Base-by-base conservation (phyloP, 2,888 invertebrate genomes). In the Microctonus hyperodae region DNA sequence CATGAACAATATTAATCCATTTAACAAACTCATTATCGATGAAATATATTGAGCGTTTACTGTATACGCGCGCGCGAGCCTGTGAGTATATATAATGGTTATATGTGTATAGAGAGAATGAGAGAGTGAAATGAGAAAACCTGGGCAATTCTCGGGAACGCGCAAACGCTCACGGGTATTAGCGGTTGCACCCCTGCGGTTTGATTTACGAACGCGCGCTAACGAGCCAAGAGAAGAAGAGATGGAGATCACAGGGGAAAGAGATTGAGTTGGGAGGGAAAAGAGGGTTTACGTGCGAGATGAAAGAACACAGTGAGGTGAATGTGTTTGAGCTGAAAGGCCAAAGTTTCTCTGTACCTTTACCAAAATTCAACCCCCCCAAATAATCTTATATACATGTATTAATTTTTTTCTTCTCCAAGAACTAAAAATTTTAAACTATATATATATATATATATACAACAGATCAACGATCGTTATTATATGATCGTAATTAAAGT, bases 21-120 rank as follows among this genome's bases (percentile, higher is more conserved):
- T 81, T 81, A 81, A 81, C 81, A 79, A 81, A 80, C 81, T 80
- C 81, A 80, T 82, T 81, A 82, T 80, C 80, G 81, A 79, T 81
- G 80, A 81, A 80, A 81, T 81, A 81, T 79, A 77, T 74, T 77
- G 75, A 78, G 75, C 80, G 79, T 82, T 81, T 81, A 81, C 79
- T 76, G 80, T 79, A 77, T 78, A 67, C 67, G 69, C 71, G 65
- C 69, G 67, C 61, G 65, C 71, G 57, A 66, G 67, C 65, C 4
- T 10, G 50, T 2, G 2, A 4, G 65, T 58, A 69, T 63, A 65
- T 67, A 63, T 58, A 58, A 50, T 70, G 59, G 28, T 7, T 67
- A 65, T 62, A 28, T 48, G 23, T 25, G 56, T 44, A 65, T 55
- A 56, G 65, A 50, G 44, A 13, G 31, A 64, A 65, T 62, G 44